Conservation (phyloP, 2,888 invertebrate species). For the Prosapia bicincta region DNA sequence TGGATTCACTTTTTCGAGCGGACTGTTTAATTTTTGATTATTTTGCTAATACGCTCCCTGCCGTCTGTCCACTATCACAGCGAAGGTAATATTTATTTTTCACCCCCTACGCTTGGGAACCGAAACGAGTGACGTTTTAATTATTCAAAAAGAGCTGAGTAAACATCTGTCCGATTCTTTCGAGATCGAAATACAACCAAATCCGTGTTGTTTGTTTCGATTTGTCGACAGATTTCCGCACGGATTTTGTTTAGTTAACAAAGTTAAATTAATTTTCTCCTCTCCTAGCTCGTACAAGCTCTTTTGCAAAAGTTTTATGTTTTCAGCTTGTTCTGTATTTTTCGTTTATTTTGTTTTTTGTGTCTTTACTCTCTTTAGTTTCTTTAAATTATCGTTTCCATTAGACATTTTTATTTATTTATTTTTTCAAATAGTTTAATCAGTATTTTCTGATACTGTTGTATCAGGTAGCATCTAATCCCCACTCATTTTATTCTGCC, state of each 20-base stretch:
- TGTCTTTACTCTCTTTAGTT: too few relatives aligned
- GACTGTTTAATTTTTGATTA: neutral
- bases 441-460: too few relatives aligned
- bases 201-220: neutral
- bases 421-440: too few relatives aligned
- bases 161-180: neutral
- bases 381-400: too few relatives aligned
- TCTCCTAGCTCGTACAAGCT: too few relatives aligned
- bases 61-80: neutral
- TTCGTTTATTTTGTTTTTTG: too few relatives aligned
- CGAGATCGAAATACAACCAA: neutral
- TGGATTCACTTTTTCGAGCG: too few relatives aligned
- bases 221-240: neutral
- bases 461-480: too few relatives aligned
- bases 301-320: too few relatives aligned
- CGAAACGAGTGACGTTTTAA: neutral
- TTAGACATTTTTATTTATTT: too few relatives aligned
- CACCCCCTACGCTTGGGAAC: neutral
- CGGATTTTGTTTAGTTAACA: neutral
- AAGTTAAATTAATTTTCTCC: neutral
- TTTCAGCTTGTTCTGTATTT: too few relatives aligned
- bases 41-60: neutral
- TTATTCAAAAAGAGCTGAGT: neutral
- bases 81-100: slow-evolving; percentile 12
- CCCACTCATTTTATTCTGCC: too few relatives aligned